phyloP scores from a whole-genome alignment of 2,113 vertebrate species.

The Tympanuchus pallidicinctus region DNA sequence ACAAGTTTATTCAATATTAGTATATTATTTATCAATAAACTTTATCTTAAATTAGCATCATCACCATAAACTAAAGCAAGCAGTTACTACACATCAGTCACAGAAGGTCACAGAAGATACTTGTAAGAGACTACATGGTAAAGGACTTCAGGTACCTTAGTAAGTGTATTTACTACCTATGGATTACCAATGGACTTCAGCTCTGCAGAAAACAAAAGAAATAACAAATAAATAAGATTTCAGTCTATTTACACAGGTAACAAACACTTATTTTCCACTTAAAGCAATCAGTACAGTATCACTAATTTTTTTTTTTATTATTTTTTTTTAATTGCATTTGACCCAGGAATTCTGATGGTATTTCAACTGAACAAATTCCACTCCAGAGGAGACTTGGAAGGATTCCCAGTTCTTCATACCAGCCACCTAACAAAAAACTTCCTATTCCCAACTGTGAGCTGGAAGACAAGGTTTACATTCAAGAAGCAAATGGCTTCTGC shows the following conservation, averaged over 20 bases:
- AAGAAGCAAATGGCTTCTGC: neutral
- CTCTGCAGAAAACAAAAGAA: conserved; percentile 12
- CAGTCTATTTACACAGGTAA: neutral
- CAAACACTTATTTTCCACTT: neutral
- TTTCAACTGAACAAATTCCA: neutral
- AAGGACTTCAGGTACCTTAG: neutral
- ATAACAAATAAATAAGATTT: neutral
- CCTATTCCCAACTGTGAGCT: neutral
- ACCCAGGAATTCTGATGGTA: fast-evolving
- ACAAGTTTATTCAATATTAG: neutral
- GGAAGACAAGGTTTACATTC: neutral
- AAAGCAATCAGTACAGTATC: neutral
- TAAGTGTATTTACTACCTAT: neutral
- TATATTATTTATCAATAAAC: neutral
- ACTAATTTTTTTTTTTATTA: neutral
- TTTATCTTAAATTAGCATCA: neutral
- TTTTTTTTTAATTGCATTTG: neutral
- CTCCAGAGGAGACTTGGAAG: neutral
- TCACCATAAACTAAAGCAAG: neutral
- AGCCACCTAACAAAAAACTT: neutral
- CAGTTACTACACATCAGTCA: neutral
- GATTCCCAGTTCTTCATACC: neutral
- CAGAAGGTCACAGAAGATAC: neutral
- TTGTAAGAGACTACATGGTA: neutral
- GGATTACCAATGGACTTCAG: neutral